Conservation (phyloP, 2,113 vertebrate species). For the Mirza zaza region DNA sequence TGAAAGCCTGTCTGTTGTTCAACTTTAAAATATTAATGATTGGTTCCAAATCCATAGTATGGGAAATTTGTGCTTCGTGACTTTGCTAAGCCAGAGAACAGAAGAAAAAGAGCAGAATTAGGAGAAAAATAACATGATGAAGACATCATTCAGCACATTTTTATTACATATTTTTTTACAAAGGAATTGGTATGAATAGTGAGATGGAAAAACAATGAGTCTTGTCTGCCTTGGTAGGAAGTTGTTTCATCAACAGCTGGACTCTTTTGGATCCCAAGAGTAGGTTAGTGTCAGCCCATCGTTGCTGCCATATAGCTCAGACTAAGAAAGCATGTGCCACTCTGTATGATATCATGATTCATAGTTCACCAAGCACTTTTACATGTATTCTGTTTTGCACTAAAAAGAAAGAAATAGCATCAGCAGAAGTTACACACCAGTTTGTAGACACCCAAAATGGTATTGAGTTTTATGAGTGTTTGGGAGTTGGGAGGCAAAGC, state of each 20-base stretch:
- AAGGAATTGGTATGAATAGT: neutral
- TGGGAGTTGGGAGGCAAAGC: no score
- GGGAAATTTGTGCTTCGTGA: neutral
- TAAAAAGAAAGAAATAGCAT: neutral
- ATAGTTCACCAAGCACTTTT: neutral
- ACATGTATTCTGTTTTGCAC: neutral
- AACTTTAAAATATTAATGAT: neutral
- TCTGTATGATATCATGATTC: neutral
- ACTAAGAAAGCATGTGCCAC: neutral
- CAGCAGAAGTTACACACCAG: neutral
- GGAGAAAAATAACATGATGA: neutral
- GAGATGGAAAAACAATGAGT: neutral
- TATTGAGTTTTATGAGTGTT: neutral
- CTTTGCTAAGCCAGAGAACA: neutral
- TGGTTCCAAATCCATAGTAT: neutral
- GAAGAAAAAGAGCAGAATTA: neutral
- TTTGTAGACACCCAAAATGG: neutral
- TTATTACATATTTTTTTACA: neutral
- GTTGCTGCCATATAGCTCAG: neutral
- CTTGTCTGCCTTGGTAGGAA: neutral
- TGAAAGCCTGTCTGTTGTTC: neutral
- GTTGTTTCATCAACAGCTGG: neutral
- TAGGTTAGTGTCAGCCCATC: neutral
- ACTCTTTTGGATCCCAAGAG: neutral
- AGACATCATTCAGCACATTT: neutral